These are phyloP conservation scores for Unio delphinus DNA, from an alignment of 2,888 invertebrate genomes.

Conservation along the genomic window DNA sequence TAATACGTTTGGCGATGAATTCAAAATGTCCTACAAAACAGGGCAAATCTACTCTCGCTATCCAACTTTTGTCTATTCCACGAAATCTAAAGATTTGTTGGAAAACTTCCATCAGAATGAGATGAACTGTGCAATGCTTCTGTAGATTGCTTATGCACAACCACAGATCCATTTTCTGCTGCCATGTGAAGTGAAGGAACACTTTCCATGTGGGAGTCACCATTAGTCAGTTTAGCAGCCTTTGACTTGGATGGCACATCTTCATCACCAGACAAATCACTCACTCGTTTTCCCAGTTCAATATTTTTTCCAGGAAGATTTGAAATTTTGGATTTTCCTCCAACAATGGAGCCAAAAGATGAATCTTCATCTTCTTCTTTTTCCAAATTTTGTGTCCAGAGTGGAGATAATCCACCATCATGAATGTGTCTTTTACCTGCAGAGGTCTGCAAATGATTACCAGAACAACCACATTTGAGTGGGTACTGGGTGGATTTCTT, in stretches of 20 bases:
- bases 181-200: conserved; percentile 2
- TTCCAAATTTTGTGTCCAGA: background rate
- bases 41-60: conserved; percentile 26
- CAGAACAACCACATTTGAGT: conserved; percentile 3
- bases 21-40: conserved; percentile 42
- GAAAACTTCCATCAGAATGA: no score
- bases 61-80: no score
- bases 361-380: background rate
- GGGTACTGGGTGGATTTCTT: conserved; percentile 1
- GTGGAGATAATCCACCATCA: background rate
- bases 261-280: conserved; percentile 11
- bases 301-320: conserved; percentile 11
- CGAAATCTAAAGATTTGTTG: no score
- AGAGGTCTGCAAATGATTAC: conserved; percentile 1
- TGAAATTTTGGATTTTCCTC: conserved; percentile 8
- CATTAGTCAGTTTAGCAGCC: conserved; percentile 33
- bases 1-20: conserved; percentile 9
- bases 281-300: conserved; percentile 19
- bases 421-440: conserved; percentile 1
- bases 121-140: no score
- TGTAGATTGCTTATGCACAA: no score
- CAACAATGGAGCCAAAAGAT: background rate
- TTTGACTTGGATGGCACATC: conserved; percentile 19
- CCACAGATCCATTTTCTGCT: no score
- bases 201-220: conserved; percentile 23